Evolutionary conservation across 2,113 vertebrate species (phyloP), one percentile per base, ranked within the genome.

Genomic region (Dromiciops gliroides): DNA sequence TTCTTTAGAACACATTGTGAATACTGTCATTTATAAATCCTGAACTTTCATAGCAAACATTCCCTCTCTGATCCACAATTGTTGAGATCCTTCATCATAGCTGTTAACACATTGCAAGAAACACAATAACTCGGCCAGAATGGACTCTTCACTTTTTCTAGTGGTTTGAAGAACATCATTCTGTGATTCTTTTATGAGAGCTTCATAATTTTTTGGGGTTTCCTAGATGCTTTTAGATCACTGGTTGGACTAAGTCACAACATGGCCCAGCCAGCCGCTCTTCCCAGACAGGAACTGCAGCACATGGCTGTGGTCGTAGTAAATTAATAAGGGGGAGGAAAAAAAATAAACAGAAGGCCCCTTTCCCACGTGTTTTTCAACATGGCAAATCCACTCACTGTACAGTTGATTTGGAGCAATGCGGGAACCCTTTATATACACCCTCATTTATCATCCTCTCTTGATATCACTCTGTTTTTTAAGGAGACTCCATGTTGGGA

Each of bases 281-380:
- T 98, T 98, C 97, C 96, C 98, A 98, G 97, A 97, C 97, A 98
- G 97, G 98, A 98, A 98, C 95, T 92, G 96, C 94, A 98, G 97
- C 97, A 96, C 96, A 97, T 94, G 96, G 96, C 95, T 96, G 98
- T 97, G 98, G 98, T 96, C 98, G 97, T 0, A 47, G 98, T 96
- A 98, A 98, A 98, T 98, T 98, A 98, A 98, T 98, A 97, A 97
- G 91, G 75, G 96, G 94, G 93, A 95, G 50, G 50, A 53, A 83
- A 95, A 97, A 96, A 97, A 95, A 97, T 51, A 98, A 98, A 98
- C 95, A 98, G 95, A 97, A 97, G 93, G 94, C 90, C 95, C 94
- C 97, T 98, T 98, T 97, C 98, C 97, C 96, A 97, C 94, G 95
- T 98, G 96, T 95, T 97, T 97, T 95, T 92, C 52, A 94, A 95